These are phyloP conservation scores for Potorous gilbertii DNA, from an alignment of 2,797 vertebrate species.

Conservation along the genomic window DNA sequence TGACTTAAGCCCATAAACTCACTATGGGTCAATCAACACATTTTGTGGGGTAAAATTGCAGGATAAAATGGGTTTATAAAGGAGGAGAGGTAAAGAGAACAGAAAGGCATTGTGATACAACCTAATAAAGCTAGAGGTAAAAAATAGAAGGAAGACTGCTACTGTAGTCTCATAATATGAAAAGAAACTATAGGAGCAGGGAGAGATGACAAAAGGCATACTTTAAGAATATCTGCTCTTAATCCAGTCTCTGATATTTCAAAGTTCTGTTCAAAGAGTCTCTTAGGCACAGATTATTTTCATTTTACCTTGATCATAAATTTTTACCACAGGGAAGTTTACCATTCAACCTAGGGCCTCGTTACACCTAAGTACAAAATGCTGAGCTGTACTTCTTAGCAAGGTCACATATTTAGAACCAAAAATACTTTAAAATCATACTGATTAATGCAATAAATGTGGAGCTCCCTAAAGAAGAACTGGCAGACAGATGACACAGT, in stretches of 20 bases:
- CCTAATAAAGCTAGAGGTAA: neutral
- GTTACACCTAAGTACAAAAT: neutral
- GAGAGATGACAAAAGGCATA: neutral
- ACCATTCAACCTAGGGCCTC: neutral
- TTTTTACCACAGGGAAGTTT: constrained; percentile 40
- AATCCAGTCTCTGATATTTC: constrained; percentile 5
- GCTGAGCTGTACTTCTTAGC: neutral
- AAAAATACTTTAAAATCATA: neutral
- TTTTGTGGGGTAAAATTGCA: neutral
- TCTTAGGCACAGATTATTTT: constrained; percentile 46
- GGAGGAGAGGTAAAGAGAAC: neutral
- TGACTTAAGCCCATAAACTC: neutral
- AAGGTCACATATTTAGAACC: neutral
- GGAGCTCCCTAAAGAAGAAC: neutral
- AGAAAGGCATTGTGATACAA: neutral
- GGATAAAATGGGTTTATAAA: neutral
- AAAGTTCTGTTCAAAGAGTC: constrained; percentile 28
- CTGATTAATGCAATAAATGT: neutral
- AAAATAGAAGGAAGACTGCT: neutral
- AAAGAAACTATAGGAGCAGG: neutral
- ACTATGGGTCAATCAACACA: neutral
- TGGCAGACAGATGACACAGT: neutral
- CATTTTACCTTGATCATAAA: constrained; percentile 47
- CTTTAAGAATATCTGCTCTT: constrained; percentile 32
- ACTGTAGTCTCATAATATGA: neutral